phyloP scores from a whole-genome alignment of 2,113 vertebrate genomes.

The Hemiprocne comata region DNA sequence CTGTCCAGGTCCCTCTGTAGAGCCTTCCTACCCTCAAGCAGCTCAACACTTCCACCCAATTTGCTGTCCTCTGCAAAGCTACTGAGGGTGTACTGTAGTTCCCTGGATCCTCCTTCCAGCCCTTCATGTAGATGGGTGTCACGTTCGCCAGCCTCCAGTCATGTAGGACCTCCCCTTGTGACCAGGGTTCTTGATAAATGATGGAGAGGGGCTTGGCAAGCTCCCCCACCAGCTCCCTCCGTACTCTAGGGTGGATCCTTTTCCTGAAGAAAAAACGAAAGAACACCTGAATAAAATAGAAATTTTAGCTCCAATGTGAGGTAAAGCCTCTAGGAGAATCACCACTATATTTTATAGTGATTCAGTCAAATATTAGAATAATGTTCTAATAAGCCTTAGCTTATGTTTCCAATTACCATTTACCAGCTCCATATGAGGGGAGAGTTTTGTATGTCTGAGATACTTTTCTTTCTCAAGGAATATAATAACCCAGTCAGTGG shows the following conservation, averaged over 20 bases:
- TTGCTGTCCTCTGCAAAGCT: too few species aligned
- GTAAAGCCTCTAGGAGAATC: background rate
- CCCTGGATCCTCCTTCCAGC: too few species aligned
- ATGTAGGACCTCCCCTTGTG: too few species aligned
- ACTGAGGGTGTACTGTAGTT: too few species aligned
- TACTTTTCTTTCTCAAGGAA: background rate
- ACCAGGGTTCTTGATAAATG: too few species aligned
- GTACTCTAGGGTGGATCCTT: background rate
- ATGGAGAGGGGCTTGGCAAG: too few species aligned
- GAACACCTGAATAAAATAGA: background rate
- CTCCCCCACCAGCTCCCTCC: too few species aligned
- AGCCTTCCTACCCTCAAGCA: too few species aligned
- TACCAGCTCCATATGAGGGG: background rate
- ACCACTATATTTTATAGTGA: background rate
- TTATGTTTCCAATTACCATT: background rate
- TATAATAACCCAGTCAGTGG: background rate
- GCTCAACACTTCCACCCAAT: too few species aligned
- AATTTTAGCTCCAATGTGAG: background rate
- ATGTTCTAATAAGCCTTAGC: background rate
- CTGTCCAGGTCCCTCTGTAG: too few species aligned
- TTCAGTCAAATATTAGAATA: background rate
- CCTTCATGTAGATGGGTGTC: too few species aligned
- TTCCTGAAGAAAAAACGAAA: background rate
- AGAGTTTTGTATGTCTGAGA: background rate
- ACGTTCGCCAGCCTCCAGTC: too few species aligned